Evolutionary conservation across 2,888 invertebrate species (phyloP).

Genomic region (Lepidochrysops patricia): DNA sequence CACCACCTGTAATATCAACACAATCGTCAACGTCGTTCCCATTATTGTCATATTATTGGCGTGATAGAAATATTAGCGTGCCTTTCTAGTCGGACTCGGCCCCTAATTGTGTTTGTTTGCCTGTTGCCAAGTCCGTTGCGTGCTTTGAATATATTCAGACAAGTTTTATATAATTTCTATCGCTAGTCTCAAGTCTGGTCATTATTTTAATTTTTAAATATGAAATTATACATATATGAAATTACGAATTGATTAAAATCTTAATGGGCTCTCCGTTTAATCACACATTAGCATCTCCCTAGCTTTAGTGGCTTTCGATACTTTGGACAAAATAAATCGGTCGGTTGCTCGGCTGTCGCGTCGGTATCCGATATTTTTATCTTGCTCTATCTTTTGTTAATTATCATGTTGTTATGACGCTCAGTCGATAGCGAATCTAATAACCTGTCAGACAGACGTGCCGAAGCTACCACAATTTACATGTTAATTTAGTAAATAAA

Average conservation of each 20-base stretch:
- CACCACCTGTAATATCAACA: constrained; percentile 51
- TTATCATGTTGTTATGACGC: constrained; percentile 15
- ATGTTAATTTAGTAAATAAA: background rate
- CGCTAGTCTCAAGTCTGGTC: no score
- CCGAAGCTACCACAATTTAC: background rate
- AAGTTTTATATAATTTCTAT: no score
- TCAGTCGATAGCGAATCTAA: constrained; percentile 11
- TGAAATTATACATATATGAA: no score
- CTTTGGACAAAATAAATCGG: background rate
- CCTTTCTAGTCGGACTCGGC: no score
- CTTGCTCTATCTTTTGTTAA: constrained; percentile 11
- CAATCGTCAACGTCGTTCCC: background rate
- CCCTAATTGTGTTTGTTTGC: no score
- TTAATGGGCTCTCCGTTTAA: background rate
- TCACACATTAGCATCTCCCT: background rate
- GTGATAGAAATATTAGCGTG: no score
- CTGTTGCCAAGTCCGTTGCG: no score
- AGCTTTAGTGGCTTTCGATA: background rate
- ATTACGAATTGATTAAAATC: no score
- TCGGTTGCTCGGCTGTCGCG: background rate
- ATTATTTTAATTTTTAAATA: no score
- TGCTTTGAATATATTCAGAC: no score
- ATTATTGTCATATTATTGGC: background rate
- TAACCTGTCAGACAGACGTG: constrained; percentile 2
- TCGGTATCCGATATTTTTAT: constrained; percentile 16